Conservation (phyloP, 2,888 invertebrate genomes). For the Cyrtodaria siliqua region DNA sequence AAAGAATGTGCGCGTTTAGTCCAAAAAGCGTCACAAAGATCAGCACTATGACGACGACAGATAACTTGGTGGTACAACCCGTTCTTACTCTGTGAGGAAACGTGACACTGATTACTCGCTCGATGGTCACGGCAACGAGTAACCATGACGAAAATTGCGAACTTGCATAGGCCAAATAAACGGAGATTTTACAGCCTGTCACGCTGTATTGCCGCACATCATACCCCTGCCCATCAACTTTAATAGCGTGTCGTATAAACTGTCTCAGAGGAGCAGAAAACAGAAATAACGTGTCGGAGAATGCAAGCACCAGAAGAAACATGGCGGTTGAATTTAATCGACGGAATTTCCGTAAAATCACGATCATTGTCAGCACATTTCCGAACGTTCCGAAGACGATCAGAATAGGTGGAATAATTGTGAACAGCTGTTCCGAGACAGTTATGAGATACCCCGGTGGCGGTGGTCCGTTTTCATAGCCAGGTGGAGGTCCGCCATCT, state of each 20-base stretch:
- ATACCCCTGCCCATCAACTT: slow-evolving; percentile 12
- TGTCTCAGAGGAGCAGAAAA: slow-evolving; percentile 35
- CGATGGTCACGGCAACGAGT: slow-evolving; percentile 50
- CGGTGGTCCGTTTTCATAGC: no score
- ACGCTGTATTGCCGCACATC: slow-evolving; percentile 28
- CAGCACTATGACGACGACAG: slow-evolving; percentile 15
- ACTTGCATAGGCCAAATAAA: slow-evolving; percentile 46
- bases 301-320: slow-evolving; percentile 25
- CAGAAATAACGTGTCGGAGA: slow-evolving; percentile 38
- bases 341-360: slow-evolving; percentile 24
- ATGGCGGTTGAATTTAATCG: slow-evolving; percentile 29
- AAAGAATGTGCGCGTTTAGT: slow-evolving; percentile 42
- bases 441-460: no score
- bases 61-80: slow-evolving; percentile 13
- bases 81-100: slow-evolving; percentile 43
- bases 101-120: slow-evolving; percentile 45
- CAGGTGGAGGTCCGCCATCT: no score
- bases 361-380: slow-evolving; percentile 67
- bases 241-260: slow-evolving; percentile 29
- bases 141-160: slow-evolving; percentile 52
- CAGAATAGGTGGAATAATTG: slow-evolving; percentile 67
- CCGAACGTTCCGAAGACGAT: slow-evolving; percentile 73
- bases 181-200: slow-evolving; percentile 39
- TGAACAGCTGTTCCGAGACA: slow-evolving; percentile 47
- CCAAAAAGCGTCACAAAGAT: slow-evolving; percentile 12